Base-by-base conservation (phyloP, 2,888 invertebrate species). In the Synergus laeviventris region DNA sequence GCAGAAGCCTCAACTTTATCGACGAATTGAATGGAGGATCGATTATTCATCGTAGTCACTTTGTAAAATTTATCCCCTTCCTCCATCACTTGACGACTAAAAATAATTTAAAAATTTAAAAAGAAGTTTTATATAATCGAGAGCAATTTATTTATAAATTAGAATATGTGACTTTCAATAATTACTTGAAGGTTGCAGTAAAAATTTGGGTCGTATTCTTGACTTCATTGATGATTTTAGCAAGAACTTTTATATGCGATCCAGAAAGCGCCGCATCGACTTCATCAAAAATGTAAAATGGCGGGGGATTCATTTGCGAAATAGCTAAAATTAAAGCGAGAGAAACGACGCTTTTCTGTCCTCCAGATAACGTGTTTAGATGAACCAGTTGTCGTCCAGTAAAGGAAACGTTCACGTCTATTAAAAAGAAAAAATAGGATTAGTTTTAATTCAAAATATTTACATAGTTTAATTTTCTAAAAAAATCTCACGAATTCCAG, bases 241-340 rank as follows among this genome's bases (percentile, higher is more conserved):
- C n/a, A 18, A 64, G 38, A 64, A 64, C 1, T 39, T 18, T 2
- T 18, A 38, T 9, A 64, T 64, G 39, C 12, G 62, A 16, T 39
- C 18, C 38, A 9, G 62, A 39, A 18, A 64, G 38, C 18, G 62
- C 62, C n/a, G 38, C 62, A 38, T 64, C 62, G 12, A 39, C 16
- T 64, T 64, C 62, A 39, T 64, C 62, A 18, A 64, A 64, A 64
- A 64, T 64, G 7, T n/a, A 64, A 18, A 64, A 64, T 4, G 62
- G 62, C 1, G 62, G 62, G 11, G 38, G 38, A 5, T 64, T 39
- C 2, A 18, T 64, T 64, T 39, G 11, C 9, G 39, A 36, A 18
- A n/a, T n/a, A 38, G 38, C n/a, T 1, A 64, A 18, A 38, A 64
- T 64, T n/a, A 64, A 64, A n/a, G 38, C 38, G 0, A 64, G 3